Evolutionary conservation across 1,140 invertebrate species (phyloP).

Genomic region (Agrypnia vestita): DNA sequence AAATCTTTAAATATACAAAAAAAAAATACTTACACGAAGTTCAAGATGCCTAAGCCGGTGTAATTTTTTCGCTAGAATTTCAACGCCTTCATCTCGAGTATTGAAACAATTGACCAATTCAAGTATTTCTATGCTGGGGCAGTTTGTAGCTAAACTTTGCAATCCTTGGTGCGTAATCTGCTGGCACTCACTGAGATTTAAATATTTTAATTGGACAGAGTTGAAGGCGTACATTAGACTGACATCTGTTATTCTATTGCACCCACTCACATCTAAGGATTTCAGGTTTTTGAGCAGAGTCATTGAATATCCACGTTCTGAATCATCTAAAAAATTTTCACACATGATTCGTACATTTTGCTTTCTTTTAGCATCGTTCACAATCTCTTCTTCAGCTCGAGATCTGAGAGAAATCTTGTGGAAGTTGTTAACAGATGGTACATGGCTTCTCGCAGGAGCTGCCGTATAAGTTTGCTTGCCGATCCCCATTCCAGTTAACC

Average conservation of each 20-base stretch:
- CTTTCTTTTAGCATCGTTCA: slow-evolving; percentile 77
- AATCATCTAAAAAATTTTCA: slow-evolving; percentile 70
- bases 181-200: slow-evolving; percentile 80
- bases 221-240: slow-evolving; percentile 79
- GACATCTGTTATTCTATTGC: slow-evolving; percentile 81
- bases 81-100: slow-evolving; percentile 78
- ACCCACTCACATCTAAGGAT: slow-evolving; percentile 77
- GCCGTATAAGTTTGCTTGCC: slow-evolving; percentile 58
- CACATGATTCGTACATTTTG: slow-evolving; percentile 76
- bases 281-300: slow-evolving; percentile 74
- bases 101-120: slow-evolving; percentile 79
- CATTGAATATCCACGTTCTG: slow-evolving; percentile 74
- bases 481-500: slow-evolving; percentile 77
- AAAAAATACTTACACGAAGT: slow-evolving; percentile 72
- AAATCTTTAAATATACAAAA: no score
- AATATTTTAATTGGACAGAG: slow-evolving; percentile 76
- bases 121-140: slow-evolving; percentile 80
- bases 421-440: slow-evolving; percentile 26
- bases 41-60: slow-evolving; percentile 77
- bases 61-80: slow-evolving; percentile 74
- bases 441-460: background rate
- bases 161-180: slow-evolving; percentile 80
- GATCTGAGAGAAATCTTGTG: slow-evolving; percentile 76
- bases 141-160: slow-evolving; percentile 76
- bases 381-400: slow-evolving; percentile 79